These are phyloP conservation scores for Parasteatoda lunata DNA, from an alignment of 2,888 invertebrate genomes.

Conservation along the genomic window DNA sequence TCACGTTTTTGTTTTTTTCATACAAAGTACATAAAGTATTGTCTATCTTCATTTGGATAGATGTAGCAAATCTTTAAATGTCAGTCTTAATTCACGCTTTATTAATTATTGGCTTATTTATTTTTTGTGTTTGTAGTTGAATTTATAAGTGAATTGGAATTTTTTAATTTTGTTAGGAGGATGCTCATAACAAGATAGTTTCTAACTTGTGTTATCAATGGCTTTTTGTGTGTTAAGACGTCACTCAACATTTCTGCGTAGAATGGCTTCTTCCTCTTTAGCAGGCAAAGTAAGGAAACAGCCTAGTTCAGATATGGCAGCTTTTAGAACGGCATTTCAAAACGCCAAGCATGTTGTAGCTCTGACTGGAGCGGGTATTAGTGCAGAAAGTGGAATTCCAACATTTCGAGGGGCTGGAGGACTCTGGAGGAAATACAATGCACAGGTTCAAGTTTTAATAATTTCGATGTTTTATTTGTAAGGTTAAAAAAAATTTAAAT, in stretches of 20 bases:
- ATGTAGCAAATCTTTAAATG: too few relatives aligned
- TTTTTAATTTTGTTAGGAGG: conserved; percentile 26
- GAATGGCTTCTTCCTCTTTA: conserved; percentile 57
- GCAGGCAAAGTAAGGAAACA: conserved; percentile 55
- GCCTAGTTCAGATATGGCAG: conserved; percentile 73
- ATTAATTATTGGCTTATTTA: too few relatives aligned
- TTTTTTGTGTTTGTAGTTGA: too few relatives aligned
- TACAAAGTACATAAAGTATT: too few relatives aligned
- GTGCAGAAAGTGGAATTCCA: conserved; percentile 89
- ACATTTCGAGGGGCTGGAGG: conserved; percentile 89
- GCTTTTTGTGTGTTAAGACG: conserved; percentile 55
- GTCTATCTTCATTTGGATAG: too few relatives aligned
- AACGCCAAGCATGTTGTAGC: conserved; percentile 81
- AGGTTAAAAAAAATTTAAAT: neutral
- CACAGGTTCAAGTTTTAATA: conserved; percentile 74
- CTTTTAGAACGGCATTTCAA: conserved; percentile 79
- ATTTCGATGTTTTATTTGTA: neutral
- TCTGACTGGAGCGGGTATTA: conserved; percentile 86
- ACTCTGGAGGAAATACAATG: conserved; percentile 85
- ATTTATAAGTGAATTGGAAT: too few relatives aligned
- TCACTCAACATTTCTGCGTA: conserved; percentile 48
- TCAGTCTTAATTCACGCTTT: too few relatives aligned
- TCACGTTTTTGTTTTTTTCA: too few relatives aligned
- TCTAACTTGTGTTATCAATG: conserved; percentile 36
- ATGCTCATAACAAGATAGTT: conserved; percentile 57